These are phyloP conservation scores for Ophion obscuratus DNA, from an alignment of 2,888 invertebrate genomes.

Conservation along the genomic window DNA sequence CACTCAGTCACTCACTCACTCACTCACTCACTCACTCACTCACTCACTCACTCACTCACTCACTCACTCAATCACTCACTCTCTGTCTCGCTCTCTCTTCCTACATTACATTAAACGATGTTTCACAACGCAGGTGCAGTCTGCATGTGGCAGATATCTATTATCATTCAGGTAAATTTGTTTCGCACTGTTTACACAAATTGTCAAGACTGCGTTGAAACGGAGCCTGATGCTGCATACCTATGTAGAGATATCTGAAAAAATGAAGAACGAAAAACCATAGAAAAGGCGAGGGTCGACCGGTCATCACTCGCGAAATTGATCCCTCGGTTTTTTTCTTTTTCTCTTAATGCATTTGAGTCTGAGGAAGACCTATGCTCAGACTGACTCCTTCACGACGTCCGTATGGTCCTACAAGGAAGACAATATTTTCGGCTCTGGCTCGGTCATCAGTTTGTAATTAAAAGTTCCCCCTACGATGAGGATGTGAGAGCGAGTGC, in stretches of 20 bases:
- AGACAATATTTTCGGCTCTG: conserved; percentile 83
- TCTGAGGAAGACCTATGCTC: conserved; percentile 53
- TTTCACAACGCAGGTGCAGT: conserved; percentile 55
- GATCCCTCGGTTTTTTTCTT: conserved; percentile 69
- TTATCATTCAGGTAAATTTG: conserved; percentile 31
- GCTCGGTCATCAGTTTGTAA: conserved; percentile 83
- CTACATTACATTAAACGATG: conserved; percentile 43
- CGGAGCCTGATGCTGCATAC: conserved; percentile 5
- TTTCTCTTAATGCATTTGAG: conserved; percentile 65
- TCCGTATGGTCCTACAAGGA: conserved; percentile 70
- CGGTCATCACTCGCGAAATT: conserved; percentile 67
- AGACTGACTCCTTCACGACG: conserved; percentile 46
- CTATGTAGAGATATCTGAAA: conserved; percentile 13
- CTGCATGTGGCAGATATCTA: conserved; percentile 2
- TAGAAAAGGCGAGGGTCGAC: conserved; percentile 61
- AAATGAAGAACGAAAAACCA: conserved; percentile 24
- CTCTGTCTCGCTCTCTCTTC: background rate
- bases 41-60: too few relatives aligned
- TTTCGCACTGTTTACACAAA: conserved; percentile 33
- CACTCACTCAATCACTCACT: too few relatives aligned
- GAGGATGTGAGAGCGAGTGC: conserved; percentile 72
- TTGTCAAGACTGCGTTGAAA: conserved; percentile 23
- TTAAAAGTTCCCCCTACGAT: conserved; percentile 82
- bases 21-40: too few relatives aligned
- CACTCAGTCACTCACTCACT: too few relatives aligned